phyloP scores from a whole-genome alignment of 37 sponge, comb jelly and placozoan species.

The Axinella damicornis region DNA sequence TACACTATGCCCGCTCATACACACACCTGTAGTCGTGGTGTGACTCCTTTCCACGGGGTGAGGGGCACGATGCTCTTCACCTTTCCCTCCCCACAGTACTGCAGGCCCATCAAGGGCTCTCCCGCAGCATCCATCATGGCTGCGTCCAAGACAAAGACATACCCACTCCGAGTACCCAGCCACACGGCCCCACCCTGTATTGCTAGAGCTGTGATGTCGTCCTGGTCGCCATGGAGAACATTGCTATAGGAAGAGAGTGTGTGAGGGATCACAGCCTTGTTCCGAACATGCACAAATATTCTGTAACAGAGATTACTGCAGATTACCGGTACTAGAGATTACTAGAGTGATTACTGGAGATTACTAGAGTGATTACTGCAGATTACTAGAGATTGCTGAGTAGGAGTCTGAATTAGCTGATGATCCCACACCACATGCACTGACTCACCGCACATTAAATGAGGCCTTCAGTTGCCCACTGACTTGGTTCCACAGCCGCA shows the following conservation, averaged over 20 bases:
- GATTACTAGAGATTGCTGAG: too few species aligned
- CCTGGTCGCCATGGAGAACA: too few species aligned
- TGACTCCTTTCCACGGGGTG: not conserved
- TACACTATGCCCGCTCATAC: too few species aligned
- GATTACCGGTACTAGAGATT: too few species aligned
- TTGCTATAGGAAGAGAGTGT: too few species aligned
- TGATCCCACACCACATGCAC: too few species aligned
- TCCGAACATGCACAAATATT: too few species aligned
- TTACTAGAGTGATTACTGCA: too few species aligned
- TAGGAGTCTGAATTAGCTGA: too few species aligned
- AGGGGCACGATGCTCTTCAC: slow-evolving; percentile 72
- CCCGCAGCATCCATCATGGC: slow-evolving; percentile 14
- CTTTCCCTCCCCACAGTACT: slow-evolving; percentile 72
- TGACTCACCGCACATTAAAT: slow-evolving; percentile 68
- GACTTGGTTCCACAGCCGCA: slow-evolving; percentile 71
- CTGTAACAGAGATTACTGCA: too few species aligned
- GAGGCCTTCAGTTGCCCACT: slow-evolving; percentile 45
- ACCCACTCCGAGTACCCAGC: slow-evolving; percentile 80
- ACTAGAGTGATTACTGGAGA: too few species aligned
- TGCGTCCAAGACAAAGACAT: slow-evolving; percentile 75
- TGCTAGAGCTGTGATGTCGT: slow-evolving; percentile 76
- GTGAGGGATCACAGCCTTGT: too few species aligned
- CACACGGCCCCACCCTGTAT: slow-evolving; percentile 72
- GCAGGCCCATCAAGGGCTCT: slow-evolving; percentile 60
- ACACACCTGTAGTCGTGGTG: slow-evolving; percentile 27